A percentile compares a stretch with the other conserved stretches of the same genome.
These are phyloP conservation scores for Galaxea fascicularis DNA, from an alignment of 92 coral and sea anemone species.

Conservation along the genomic window DNA sequence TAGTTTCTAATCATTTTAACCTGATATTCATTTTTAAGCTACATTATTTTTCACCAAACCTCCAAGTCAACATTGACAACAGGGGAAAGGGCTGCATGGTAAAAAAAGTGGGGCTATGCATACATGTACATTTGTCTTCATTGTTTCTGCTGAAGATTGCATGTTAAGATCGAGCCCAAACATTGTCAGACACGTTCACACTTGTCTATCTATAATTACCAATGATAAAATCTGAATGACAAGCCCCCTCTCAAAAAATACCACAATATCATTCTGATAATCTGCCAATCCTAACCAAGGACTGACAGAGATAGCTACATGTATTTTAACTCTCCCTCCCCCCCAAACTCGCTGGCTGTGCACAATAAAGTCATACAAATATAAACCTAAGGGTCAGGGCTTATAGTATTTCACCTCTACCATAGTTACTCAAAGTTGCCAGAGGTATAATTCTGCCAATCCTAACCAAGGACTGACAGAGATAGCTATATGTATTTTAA, in stretches of 20 bases:
- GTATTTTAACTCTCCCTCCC: slow-evolving; percentile 10
- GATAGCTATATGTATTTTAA: slow-evolving; percentile 7
- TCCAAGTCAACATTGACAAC: slow-evolving; percentile 12
- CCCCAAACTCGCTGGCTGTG: slow-evolving; percentile 3
- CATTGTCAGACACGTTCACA: neutral
- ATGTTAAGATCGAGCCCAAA: slow-evolving; percentile 20
- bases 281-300: slow-evolving; percentile 7
- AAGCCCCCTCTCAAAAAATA: slow-evolving; percentile 7
- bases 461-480: slow-evolving; percentile 7
- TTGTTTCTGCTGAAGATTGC: slow-evolving; percentile 14
- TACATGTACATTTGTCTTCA: slow-evolving; percentile 9
- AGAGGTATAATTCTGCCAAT: slow-evolving; percentile 19
- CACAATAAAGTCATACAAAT: slow-evolving; percentile 8
- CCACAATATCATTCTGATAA: slow-evolving; percentile 10
- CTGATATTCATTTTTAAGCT: neutral
- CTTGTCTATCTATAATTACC: neutral
- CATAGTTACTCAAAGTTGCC: neutral
- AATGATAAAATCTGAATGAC: slow-evolving; percentile 1
- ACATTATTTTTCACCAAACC: neutral
- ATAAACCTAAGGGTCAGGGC: neutral
- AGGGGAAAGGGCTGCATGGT: slow-evolving; percentile 10
- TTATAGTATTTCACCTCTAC: neutral
- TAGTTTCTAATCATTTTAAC: slow-evolving; percentile 3
- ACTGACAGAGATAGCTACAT: slow-evolving; percentile 10
- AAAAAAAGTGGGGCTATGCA: slow-evolving; percentile 10